Conservation (phyloP, 2,113 vertebrate genomes). For the Cynoglossus semilaevis region DNA sequence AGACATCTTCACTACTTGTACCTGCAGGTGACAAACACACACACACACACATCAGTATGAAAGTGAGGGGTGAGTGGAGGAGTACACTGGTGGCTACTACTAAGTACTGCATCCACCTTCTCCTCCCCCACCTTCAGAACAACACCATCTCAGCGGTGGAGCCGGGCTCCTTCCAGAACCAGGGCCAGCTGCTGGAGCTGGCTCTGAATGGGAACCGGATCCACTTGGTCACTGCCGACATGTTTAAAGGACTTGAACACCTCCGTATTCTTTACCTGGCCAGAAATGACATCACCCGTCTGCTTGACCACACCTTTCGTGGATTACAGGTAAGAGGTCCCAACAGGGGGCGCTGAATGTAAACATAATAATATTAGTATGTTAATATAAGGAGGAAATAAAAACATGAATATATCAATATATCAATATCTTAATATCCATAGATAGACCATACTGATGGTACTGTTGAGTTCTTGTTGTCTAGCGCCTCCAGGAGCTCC, state of each 20-base stretch:
- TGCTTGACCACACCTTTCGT: conserved; percentile 85
- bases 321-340: conserved; percentile 78
- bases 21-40: conserved; percentile 66
- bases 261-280: conserved; percentile 88
- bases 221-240: conserved; percentile 76
- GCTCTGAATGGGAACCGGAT: conserved; percentile 87
- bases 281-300: conserved; percentile 81
- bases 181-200: conserved; percentile 82
- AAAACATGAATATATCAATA: too few relatives aligned
- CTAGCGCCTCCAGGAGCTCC: conserved; percentile 89
- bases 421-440: too few relatives aligned
- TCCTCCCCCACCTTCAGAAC: conserved; percentile 67
- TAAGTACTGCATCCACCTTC: background rate
- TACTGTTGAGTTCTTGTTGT: background rate
- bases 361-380: too few relatives aligned
- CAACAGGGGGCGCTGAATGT: too few relatives aligned
- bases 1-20: conserved; percentile 83
- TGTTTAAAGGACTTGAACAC: conserved; percentile 84
- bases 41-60: background rate
- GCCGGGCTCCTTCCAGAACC: conserved; percentile 78
- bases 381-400: too few relatives aligned
- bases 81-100: too few relatives aligned
- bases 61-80: too few relatives aligned
- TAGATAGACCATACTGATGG: background rate
- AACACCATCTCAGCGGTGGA: conserved; percentile 85